Percentiles rank a stretch among this genome's conserved stretches.
These are phyloP conservation scores for Tricholaema leucomelas DNA, from an alignment of 2,113 vertebrate species.

Conservation along the genomic window DNA sequence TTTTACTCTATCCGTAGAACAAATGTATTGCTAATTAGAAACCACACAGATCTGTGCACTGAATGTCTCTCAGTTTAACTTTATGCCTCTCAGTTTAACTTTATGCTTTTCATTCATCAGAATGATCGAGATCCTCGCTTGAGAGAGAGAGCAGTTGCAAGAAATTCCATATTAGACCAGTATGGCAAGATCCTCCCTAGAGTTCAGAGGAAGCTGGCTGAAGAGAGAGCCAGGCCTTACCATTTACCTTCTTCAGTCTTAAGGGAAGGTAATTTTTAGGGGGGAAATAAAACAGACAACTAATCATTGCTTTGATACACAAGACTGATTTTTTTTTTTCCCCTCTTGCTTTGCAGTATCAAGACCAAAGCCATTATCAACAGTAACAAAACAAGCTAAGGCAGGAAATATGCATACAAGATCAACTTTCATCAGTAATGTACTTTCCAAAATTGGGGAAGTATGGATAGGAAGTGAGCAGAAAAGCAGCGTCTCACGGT, in stretches of 20 bases:
- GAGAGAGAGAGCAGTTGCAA: slow-evolving; percentile 84
- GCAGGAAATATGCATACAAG: slow-evolving; percentile 84
- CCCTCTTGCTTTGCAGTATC: slow-evolving; percentile 74
- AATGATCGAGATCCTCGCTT: slow-evolving; percentile 85
- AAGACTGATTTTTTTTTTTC: not conserved
- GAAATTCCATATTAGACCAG: slow-evolving; percentile 90
- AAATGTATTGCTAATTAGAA: not conserved
- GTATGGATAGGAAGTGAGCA: slow-evolving; percentile 81
- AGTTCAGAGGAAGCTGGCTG: slow-evolving; percentile 89
- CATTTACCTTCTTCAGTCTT: slow-evolving; percentile 75
- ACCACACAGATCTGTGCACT: rapidly evolving
- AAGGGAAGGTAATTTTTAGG: slow-evolving; percentile 81
- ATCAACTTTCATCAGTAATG: slow-evolving; percentile 88
- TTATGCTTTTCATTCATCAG: slow-evolving; percentile 63
- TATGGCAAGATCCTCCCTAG: slow-evolving; percentile 89
- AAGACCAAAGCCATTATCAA: slow-evolving; percentile 89
- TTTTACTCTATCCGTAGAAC: not conserved
- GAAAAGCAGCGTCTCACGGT: slow-evolving; percentile 59
- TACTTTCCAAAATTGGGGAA: slow-evolving; percentile 90
- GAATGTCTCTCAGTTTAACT: not conserved
- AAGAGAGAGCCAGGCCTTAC: slow-evolving; percentile 88
- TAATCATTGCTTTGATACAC: not conserved
- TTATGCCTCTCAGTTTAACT: not conserved
- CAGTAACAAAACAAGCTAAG: slow-evolving; percentile 80
- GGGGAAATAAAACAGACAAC: not conserved